Evolutionary conservation across 2,888 invertebrate species (phyloP).

Genomic region (Cactoblastis cactorum): DNA sequence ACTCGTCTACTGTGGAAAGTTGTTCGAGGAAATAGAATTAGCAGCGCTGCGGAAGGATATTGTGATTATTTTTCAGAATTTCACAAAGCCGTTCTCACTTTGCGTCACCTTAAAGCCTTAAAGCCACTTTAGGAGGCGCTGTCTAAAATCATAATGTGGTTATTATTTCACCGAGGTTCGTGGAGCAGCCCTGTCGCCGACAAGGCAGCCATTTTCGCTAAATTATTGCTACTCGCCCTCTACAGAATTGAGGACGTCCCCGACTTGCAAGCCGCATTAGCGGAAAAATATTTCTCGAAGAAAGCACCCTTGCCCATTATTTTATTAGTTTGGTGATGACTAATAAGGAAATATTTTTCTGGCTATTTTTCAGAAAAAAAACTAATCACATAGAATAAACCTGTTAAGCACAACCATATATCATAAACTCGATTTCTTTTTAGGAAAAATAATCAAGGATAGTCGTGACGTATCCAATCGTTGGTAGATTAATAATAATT

Average conservation of each 20-base stretch:
- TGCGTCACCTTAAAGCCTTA: conserved; percentile 54
- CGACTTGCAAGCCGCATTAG: conserved; percentile 58
- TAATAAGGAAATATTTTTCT: too few relatives aligned
- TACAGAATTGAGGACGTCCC: conserved; percentile 63
- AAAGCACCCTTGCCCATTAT: conserved; percentile 37
- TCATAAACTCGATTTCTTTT: too few relatives aligned
- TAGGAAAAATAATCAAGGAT: too few relatives aligned
- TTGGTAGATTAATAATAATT: too few relatives aligned
- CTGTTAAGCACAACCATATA: too few relatives aligned
- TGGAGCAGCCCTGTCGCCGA: conserved; percentile 64
- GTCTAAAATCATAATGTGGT: conserved; percentile 73
- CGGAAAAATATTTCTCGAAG: conserved; percentile 55
- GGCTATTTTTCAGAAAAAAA: too few relatives aligned
- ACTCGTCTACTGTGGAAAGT: not conserved
- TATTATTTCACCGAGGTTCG: conserved; percentile 67
- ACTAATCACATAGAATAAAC: too few relatives aligned
- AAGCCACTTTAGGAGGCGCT: conserved; percentile 60
- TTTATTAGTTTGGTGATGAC: conserved; percentile 11
- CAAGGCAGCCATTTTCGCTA: conserved; percentile 70
- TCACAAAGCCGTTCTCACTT: conserved; percentile 50
- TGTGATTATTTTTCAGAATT: conserved; percentile 45
- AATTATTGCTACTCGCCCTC: conserved; percentile 73
- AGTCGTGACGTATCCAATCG: too few relatives aligned
- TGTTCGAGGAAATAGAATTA: not conserved
- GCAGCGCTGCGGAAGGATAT: conserved; percentile 36